A percentile compares a stretch with the other conserved stretches of the same genome.
These are phyloP conservation scores for Solea senegalensis DNA, from an alignment of 2,113 vertebrate species.

Conservation along the genomic window DNA sequence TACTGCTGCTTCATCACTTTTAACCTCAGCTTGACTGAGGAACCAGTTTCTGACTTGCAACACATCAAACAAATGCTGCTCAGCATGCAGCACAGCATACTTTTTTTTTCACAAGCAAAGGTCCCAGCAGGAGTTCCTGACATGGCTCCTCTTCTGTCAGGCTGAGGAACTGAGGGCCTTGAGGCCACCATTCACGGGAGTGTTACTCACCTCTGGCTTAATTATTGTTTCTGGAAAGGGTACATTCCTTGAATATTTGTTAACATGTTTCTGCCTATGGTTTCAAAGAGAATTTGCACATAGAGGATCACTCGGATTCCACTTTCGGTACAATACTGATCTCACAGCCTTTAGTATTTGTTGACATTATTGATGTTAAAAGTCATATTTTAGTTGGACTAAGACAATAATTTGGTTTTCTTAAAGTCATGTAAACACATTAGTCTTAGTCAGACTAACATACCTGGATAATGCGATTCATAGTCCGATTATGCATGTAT, in stretches of 20 bases:
- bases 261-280: constrained; percentile 4
- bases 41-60: constrained; percentile 10
- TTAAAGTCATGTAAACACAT: too few species aligned
- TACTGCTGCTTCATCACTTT: constrained; percentile 36
- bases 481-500: too few species aligned
- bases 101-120: constrained; percentile 50
- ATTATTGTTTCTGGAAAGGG: constrained; percentile 36
- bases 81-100: constrained; percentile 49
- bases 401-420: too few species aligned
- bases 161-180: constrained; percentile 18
- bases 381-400: too few species aligned
- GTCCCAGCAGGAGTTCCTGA: constrained; percentile 55
- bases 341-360: too few species aligned
- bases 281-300: constrained; percentile 25
- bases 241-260: constrained; percentile 28
- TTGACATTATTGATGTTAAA: too few species aligned
- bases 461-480: too few species aligned
- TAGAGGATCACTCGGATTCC: not conserved
- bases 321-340: too few species aligned
- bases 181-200: constrained; percentile 19
- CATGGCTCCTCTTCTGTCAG: constrained; percentile 53
- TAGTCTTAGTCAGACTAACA: too few species aligned
- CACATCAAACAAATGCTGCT: constrained; percentile 41
- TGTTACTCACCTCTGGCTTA: constrained; percentile 25
- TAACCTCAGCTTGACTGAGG: constrained; percentile 11